Evolutionary conservation across 2,113 vertebrate species (phyloP), one percentile per base, ranked within the genome.

Genomic region (Antechinus flavipes): DNA sequence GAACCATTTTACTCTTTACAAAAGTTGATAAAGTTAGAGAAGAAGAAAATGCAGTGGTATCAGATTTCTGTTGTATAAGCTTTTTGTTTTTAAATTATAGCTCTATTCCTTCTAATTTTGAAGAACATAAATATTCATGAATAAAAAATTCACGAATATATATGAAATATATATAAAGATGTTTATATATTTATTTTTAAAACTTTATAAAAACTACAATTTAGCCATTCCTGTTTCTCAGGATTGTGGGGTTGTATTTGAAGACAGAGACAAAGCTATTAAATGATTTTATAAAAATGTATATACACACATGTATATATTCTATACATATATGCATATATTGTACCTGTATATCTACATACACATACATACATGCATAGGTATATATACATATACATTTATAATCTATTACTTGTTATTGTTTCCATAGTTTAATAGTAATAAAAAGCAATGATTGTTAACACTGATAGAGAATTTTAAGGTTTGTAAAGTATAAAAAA

Each of bases 41-140:
- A 0, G 3, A 50, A 93, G 95, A 90, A 11, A 26, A 27, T 47
- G 7, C 4, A 50, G 23, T 25, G 92, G n/a, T 91, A 76, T 90
- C 91, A 93, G 89, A 3, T 94, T 95, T 54, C 56, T 91, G 56
- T 54, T 94, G 92, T 11, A 2, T 94, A 93, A 58, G 89, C 49
- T 53, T 92, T 95, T 93, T 96, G 42, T 54, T 96, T 97, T 95
- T 35, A 91, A 96, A 98, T 95, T 98, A 96, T 94, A 93, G 93
- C 91, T 95, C 92, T 84, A 49, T 97, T 91, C 90, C 9, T 97
- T 92, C 55, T 56, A 49, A 52, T 94, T 93, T 95, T 94, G 90
- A 97, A 96, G 76, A 54, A 30, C 49, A 27, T 30, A 4, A 76
- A 16, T n/a, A 76, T 76, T n/a, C 14, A 76, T n/a, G 5, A 76